Percentiles rank a stretch among this genome's conserved stretches.
Conservation (phyloP, 2,888 invertebrate species). For the Patella depressa region DNA sequence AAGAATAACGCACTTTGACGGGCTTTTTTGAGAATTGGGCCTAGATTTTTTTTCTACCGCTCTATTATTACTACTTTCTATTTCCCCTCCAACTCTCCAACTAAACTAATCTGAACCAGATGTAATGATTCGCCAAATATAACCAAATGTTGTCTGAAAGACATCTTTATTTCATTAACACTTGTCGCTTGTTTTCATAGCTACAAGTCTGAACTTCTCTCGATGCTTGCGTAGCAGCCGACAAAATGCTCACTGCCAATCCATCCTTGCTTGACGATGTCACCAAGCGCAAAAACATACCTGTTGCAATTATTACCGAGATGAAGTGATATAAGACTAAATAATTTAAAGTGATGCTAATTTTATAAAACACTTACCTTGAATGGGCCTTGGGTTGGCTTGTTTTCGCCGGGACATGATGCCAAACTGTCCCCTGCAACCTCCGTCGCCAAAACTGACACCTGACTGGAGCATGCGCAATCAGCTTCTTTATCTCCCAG, state of each 20-base stretch:
- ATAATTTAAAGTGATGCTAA: neutral
- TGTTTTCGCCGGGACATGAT: constrained; percentile 33
- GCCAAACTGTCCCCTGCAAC: constrained; percentile 19
- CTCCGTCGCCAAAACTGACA: constrained; percentile 17
- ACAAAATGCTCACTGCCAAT: neutral
- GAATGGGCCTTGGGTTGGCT: constrained; percentile 29
- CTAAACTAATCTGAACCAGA: neutral
- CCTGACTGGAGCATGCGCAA: constrained; percentile 25
- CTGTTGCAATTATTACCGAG: neutral
- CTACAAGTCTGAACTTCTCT: constrained; percentile 13
- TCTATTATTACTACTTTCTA: no score
- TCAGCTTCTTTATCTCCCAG: constrained; percentile 21
- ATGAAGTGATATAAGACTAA: neutral
- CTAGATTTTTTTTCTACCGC: no score
- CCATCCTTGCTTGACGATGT: constrained; percentile 8
- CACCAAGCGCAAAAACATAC: neutral
- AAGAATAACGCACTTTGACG: no score
- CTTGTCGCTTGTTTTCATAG: constrained; percentile 10
- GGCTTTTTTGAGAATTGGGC: no score
- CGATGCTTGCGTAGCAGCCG: constrained; percentile 8
- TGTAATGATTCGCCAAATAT: neutral
- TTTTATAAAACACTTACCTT: neutral
- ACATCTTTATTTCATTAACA: constrained; percentile 9
- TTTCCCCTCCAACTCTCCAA: no score
- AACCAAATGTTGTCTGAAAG: constrained; percentile 10